phyloP scores from a whole-genome alignment of 1,140 invertebrate genomes.

The Drosophila mauritiana region DNA sequence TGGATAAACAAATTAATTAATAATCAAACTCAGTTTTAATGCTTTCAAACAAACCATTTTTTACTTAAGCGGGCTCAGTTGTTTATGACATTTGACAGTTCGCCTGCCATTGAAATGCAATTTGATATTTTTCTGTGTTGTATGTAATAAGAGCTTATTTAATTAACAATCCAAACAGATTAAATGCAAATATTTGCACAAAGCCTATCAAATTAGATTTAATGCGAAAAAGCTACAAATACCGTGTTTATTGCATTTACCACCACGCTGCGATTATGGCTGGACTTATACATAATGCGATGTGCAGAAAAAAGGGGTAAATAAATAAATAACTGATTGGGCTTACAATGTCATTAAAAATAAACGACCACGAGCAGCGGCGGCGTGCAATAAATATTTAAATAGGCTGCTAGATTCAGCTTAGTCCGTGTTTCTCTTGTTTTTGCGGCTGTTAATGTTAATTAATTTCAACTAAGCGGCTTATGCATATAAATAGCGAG shows the following conservation, averaged over 20 bases:
- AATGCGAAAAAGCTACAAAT: background rate
- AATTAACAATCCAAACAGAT: constrained; percentile 52
- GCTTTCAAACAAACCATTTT: background rate
- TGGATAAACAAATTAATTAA: constrained; percentile 16
- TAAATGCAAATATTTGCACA: constrained; percentile 39
- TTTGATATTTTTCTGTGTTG: constrained; percentile 13
- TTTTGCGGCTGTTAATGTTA: constrained; percentile 70
- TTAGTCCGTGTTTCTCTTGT: constrained; percentile 30
- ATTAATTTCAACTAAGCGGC: constrained; percentile 79
- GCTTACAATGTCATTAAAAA: constrained; percentile 79
- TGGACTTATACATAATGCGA: background rate
- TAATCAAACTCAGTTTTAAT: constrained; percentile 10
- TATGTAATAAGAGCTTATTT: constrained; percentile 42
- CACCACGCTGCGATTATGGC: constrained; percentile 17
- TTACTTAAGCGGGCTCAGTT: background rate
- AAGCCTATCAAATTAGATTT: constrained; percentile 32
- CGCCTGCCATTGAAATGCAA: constrained; percentile 32
- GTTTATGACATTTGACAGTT: constrained; percentile 30
- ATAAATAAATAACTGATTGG: constrained; percentile 67
- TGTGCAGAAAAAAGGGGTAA: constrained; percentile 17
- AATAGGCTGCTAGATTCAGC: constrained; percentile 40
- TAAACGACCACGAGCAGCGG: constrained; percentile 45
- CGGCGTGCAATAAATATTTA: constrained; percentile 66
- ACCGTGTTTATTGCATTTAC: constrained; percentile 18
- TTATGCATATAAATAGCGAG: constrained; percentile 72